phyloP scores from a whole-genome alignment of 2,113 vertebrate species.

The Chlorodrepanis virens region DNA sequence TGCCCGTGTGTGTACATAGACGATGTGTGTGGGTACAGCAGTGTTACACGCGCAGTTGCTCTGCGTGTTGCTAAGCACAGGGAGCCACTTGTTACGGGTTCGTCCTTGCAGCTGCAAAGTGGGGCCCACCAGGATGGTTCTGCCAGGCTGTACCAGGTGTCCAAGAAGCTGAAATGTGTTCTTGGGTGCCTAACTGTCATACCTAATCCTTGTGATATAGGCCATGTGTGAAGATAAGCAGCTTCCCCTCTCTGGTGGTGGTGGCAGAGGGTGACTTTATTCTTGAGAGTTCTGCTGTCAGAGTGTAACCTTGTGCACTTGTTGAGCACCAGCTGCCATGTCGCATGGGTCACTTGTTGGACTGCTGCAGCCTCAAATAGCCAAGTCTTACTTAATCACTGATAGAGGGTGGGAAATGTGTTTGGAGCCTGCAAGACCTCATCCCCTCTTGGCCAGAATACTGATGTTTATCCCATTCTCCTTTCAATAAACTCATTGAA shows the following conservation, averaged over 20 bases:
- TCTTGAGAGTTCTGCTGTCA: neutral
- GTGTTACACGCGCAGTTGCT: neutral
- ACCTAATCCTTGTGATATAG: neutral
- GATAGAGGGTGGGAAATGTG: neutral
- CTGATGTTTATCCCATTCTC: neutral
- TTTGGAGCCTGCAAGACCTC: neutral
- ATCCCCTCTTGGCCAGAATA: neutral
- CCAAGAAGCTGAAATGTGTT: neutral
- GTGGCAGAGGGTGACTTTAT: neutral
- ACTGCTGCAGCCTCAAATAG: neutral
- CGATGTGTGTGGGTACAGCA: neutral
- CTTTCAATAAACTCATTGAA: neutral
- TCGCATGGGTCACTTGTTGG: neutral
- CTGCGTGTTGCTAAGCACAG: neutral
- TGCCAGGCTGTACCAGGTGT: neutral
- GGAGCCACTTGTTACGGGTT: neutral
- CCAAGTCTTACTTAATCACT: neutral
- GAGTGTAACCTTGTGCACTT: neutral
- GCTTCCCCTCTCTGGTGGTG: neutral
- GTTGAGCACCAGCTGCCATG: neutral
- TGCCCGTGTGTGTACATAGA: neutral
- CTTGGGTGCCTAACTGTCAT: fast-evolving
- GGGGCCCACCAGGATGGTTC: neutral
- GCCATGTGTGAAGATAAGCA: neutral
- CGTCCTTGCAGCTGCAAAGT: neutral